A percentile compares a stretch with the other conserved stretches of the same genome.
Evolutionary conservation across 2,797 vertebrate genomes (phyloP).

Genomic region (Pristis pectinata): DNA sequence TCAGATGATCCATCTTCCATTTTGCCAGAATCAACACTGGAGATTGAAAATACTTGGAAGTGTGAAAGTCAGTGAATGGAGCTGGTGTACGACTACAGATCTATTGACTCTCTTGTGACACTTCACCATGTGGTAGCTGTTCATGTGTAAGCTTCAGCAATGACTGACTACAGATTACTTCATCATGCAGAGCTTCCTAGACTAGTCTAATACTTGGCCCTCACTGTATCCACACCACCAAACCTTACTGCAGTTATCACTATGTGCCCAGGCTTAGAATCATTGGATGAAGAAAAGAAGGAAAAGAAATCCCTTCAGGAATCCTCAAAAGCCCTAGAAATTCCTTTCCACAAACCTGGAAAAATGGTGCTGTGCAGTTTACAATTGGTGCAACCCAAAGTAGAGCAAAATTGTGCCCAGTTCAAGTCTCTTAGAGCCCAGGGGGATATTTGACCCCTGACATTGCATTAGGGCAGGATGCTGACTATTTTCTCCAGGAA

Average conservation of each 20-base stretch:
- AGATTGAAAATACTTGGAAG: not conserved
- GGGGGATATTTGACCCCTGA: too few species aligned
- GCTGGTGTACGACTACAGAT: not conserved
- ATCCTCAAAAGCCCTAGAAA: not conserved
- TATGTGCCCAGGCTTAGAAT: not conserved
- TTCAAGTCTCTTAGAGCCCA: too few species aligned
- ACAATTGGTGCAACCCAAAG: too few species aligned
- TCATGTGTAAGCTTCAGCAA: not conserved
- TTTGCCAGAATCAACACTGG: not conserved
- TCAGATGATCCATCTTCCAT: not conserved
- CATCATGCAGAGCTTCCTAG: not conserved
- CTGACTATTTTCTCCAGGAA: not conserved
- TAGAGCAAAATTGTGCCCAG: too few species aligned
- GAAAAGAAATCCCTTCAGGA: not conserved
- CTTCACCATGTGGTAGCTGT: not conserved
- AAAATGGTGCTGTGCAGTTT: too few species aligned
- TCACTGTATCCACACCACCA: too few species aligned
- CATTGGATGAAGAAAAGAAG: not conserved
- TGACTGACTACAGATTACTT: not conserved
- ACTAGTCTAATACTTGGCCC: not conserved
- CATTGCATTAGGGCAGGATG: not conserved
- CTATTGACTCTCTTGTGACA: not conserved
- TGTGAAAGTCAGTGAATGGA: not conserved
- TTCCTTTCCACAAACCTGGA: too few species aligned
- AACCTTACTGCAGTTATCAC: not conserved